Percentiles rank a stretch among this genome's conserved stretches.
Conservation (phyloP, 2,113 vertebrate species). For the Phylloscopus trochilus region DNA sequence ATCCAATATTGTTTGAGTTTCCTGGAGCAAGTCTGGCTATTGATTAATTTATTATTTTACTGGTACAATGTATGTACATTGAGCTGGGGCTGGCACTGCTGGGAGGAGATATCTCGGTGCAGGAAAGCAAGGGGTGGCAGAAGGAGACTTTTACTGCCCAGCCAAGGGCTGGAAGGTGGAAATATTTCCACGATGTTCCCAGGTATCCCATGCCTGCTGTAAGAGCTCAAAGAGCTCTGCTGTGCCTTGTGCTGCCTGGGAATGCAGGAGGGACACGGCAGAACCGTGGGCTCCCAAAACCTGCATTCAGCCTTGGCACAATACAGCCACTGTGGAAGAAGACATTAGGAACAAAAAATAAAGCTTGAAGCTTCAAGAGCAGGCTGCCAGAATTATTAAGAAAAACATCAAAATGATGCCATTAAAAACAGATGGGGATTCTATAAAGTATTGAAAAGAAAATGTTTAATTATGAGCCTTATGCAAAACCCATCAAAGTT, state of each 20-base stretch:
- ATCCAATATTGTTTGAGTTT: background rate
- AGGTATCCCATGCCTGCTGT: background rate
- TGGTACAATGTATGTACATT: accelerated
- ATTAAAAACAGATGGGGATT: constrained; percentile 84
- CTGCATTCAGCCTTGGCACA: constrained; percentile 69
- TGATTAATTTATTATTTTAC: background rate
- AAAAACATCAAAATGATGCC: constrained; percentile 81
- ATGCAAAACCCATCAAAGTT: constrained; percentile 81
- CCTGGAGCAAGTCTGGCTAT: background rate
- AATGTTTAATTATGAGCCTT: constrained; percentile 83
- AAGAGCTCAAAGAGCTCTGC: background rate
- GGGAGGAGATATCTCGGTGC: background rate
- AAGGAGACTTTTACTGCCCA: background rate
- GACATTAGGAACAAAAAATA: constrained; percentile 79
- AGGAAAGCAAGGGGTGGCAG: background rate
- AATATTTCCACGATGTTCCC: constrained; percentile 4
- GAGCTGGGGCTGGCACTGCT: background rate
- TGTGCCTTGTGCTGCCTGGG: background rate
- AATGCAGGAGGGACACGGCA: background rate
- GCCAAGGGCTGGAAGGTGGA: background rate
- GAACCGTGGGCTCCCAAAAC: constrained; percentile 6
- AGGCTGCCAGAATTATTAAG: constrained; percentile 78
- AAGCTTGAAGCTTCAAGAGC: constrained; percentile 73
- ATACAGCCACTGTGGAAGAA: constrained; percentile 75
- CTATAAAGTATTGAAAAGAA: constrained; percentile 81